These are phyloP conservation scores for Doris montereyensis DNA, from an alignment of 2,888 invertebrate species.

Conservation along the genomic window DNA sequence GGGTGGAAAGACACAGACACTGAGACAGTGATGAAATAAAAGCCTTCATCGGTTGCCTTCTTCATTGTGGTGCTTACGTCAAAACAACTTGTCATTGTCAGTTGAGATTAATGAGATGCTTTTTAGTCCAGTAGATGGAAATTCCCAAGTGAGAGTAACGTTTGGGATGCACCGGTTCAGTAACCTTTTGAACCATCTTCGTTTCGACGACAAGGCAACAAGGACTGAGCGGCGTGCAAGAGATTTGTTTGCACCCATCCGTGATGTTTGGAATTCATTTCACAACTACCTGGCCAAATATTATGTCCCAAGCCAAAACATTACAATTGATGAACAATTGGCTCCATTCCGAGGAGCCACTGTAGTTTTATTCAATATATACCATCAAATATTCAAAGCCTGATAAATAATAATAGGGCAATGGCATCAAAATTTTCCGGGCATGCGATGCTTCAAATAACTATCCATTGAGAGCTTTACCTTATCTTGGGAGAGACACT, in stretches of 20 bases:
- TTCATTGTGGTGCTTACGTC: constrained; percentile 5
- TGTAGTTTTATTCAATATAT: constrained; percentile 20
- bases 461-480: constrained; percentile 12
- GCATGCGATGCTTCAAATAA: constrained; percentile 18
- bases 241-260: constrained; percentile 23
- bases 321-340: constrained; percentile 25
- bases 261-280: constrained; percentile 3
- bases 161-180: constrained; percentile 10
- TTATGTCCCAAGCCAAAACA: constrained; percentile 21
- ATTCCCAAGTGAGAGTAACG: constrained; percentile 18
- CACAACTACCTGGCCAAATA: not conserved
- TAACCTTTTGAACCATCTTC: constrained; percentile 26
- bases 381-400: not conserved
- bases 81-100: constrained; percentile 1
- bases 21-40: constrained; percentile 9
- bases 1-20: constrained; percentile 5
- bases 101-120: no score
- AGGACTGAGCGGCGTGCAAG: constrained; percentile 5
- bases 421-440: constrained; percentile 18
- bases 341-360: not conserved
- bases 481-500: constrained; percentile 27
- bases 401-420: no score
- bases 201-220: constrained; percentile 21
- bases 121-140: constrained; percentile 30
- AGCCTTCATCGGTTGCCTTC: not conserved